phyloP scores from a whole-genome alignment of 2,113 vertebrate species.

The Suncus etruscus region DNA sequence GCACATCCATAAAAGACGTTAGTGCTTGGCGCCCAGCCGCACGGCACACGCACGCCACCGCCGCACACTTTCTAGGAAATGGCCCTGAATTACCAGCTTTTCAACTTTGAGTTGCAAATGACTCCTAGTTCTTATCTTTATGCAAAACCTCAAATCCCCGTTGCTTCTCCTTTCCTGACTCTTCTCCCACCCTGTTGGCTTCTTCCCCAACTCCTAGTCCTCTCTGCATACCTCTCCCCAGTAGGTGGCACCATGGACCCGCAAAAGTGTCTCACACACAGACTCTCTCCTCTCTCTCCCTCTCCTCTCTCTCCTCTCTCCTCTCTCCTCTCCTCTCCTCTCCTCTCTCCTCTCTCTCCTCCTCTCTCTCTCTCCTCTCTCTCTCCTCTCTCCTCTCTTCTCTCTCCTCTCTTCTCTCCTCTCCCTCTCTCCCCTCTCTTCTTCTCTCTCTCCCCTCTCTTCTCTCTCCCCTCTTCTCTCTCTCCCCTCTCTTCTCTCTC shows the following conservation, averaged over 20 bases:
- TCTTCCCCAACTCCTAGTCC: neutral
- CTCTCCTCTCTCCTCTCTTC: too few species aligned
- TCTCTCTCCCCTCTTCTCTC: too few species aligned
- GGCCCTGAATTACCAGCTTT: constrained; percentile 1
- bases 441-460: too few species aligned
- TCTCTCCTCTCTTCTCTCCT: too few species aligned
- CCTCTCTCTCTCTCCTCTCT: too few species aligned
- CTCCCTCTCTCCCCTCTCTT: too few species aligned
- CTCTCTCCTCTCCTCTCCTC: too few species aligned
- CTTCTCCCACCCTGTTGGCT: neutral
- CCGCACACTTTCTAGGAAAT: constrained; percentile 37
- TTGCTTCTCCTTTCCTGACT: neutral
- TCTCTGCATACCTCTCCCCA: constrained; percentile 22
- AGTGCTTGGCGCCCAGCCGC: neutral
- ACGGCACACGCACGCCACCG: neutral
- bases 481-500: too few species aligned
- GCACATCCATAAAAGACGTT: neutral
- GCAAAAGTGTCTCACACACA: neutral
- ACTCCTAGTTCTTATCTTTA: neutral
- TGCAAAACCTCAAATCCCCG: neutral
- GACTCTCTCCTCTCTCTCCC: too few species aligned
- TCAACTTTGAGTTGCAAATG: constrained; percentile 5
- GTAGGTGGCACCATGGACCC: constrained; percentile 63
- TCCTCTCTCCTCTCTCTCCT: too few species aligned
- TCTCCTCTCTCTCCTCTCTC: too few species aligned